Conservation (phyloP, 2,113 vertebrate genomes). For the Grammomys dolichurus region DNA sequence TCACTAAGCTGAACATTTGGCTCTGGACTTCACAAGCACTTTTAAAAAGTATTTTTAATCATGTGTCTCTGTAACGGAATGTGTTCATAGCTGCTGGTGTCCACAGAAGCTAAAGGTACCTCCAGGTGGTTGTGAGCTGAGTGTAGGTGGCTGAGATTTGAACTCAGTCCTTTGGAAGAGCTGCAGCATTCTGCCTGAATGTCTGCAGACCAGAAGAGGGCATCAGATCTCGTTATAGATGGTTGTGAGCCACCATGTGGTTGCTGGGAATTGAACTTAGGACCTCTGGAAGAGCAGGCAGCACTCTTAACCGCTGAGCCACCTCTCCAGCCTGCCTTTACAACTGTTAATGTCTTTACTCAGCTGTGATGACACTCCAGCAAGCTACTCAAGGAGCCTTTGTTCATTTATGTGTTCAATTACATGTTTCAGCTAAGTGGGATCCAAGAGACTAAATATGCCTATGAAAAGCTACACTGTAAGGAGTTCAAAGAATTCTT, state of each 20-base stretch:
- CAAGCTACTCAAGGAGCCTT: background rate
- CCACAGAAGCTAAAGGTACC: background rate
- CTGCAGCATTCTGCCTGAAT: too few species aligned
- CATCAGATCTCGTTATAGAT: background rate
- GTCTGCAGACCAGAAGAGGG: too few species aligned
- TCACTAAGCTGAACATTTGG: background rate
- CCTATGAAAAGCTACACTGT: accelerated
- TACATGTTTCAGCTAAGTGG: background rate
- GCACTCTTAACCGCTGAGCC: background rate
- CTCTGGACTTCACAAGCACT: background rate
- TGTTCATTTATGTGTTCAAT: background rate
- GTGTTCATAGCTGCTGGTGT: background rate
- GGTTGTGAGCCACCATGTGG: background rate
- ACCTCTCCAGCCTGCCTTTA: background rate
- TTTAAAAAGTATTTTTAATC: background rate
- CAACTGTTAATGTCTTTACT: background rate
- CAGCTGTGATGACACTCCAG: background rate
- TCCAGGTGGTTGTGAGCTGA: background rate
- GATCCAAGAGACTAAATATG: background rate
- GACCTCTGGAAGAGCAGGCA: background rate
- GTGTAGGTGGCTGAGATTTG: background rate
- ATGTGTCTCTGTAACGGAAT: background rate
- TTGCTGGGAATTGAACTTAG: background rate
- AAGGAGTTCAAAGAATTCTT: background rate
- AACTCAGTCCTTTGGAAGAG: background rate